Base-by-base conservation (phyloP, 2,888 invertebrate species). In the Leptinotarsa haldemani region DNA sequence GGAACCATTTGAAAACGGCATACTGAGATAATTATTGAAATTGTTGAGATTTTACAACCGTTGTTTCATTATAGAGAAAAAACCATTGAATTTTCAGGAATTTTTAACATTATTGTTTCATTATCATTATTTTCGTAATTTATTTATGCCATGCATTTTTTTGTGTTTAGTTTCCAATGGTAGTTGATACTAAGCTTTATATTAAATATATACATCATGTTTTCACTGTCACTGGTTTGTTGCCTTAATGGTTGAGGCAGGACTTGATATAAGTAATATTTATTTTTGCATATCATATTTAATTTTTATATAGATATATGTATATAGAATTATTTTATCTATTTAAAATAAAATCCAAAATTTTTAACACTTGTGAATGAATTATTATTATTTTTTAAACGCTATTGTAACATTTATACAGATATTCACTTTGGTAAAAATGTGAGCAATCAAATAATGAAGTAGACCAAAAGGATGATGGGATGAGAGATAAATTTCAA, bases 261-360 rank as follows among this genome's bases (percentile, higher is more conserved):
- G 70, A 70, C 65, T 73, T 77, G 65, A 74, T 75, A 74, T 75
- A 71, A 77, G 70, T 70, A 71, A 74, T 74, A 74, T 77, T 77
- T 74, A 74, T 77, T 77, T 75, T 77, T 75, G 77, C 74, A 74
- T 74, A 75, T 74, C 77, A 74, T 75, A 77, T 77, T 77, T 77
- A 77, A 77, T 77, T 77, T 77, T 77, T 77, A 77, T 77, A 77
- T 70, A 76, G 76, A 77, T 77, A 77, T 77, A 77, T 77, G 77
- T 77, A 77, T 75, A 77, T 77, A 77, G 75, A 75, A 75, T 71
- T 73, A 77, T 77, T 68, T 68, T 68, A 68, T 68, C 68, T 56
- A 68, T 68, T 68, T 56, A 48, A 68, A 68, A 68, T 68, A 68
- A 56, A 68, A 61, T 40, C n/a, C 22, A 46, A n/a, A 56, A 56